A percentile compares a stretch with the other conserved stretches of the same genome.
Conservation (phyloP, 2,113 vertebrate genomes). For the Melanotaenia duboulayi region DNA sequence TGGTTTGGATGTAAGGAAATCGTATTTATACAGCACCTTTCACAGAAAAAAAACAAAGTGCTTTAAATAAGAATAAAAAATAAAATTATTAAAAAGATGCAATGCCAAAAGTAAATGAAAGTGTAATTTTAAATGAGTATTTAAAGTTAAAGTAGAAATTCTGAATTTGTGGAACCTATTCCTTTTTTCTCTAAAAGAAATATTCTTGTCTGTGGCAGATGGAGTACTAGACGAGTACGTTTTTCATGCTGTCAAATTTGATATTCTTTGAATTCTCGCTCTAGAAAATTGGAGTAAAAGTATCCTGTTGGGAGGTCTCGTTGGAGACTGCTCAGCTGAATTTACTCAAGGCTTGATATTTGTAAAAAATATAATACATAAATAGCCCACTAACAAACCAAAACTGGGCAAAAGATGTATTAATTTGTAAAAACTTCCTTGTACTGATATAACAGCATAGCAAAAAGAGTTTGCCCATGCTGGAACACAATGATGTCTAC, state of each 20-base stretch:
- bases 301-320: slow-evolving; percentile 68
- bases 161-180: not conserved
- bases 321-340: slow-evolving; percentile 34
- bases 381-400: not conserved
- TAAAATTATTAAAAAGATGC: no score
- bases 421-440: not conserved
- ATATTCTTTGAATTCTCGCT: slow-evolving; percentile 37
- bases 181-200: slow-evolving; percentile 1
- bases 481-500: not conserved
- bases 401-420: not conserved
- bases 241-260: slow-evolving; percentile 55
- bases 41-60: no score
- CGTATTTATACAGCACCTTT: no score
- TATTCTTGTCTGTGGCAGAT: slow-evolving; percentile 45
- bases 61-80: no score
- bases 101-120: not conserved
- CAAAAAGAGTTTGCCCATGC: not conserved
- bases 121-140: not conserved
- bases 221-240: slow-evolving; percentile 37
- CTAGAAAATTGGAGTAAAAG: slow-evolving; percentile 63
- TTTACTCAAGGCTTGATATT: not conserved
- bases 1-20: no score
- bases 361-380: not conserved
- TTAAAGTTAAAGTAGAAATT: not conserved
- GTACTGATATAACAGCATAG: not conserved